Evolutionary conservation across 2,888 invertebrate genomes (phyloP), one percentile per base, ranked within the genome.

Genomic region (Lithophane semibrunnea): DNA sequence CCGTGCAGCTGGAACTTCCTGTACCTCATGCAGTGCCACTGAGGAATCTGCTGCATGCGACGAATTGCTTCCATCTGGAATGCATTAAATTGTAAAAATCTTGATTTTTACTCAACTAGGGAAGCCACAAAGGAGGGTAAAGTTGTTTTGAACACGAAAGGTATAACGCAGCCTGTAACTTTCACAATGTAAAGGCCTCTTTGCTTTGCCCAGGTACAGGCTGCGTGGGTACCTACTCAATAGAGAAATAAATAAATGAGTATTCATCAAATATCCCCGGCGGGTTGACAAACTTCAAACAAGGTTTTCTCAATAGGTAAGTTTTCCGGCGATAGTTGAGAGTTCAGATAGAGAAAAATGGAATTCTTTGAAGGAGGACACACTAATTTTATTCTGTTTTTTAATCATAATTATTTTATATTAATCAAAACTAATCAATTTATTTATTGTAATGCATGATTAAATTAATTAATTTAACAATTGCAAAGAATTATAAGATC

Each of bases 1-100:
- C 98, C 97, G 89, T 98, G 98, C 86, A 98, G 95, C 88, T 98
- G 98, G 90, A 98, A 98, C 89, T 98, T 98, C 81, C 98, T 97
- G 94, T 98, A 98, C 86, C 98, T 97, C 94, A 98, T 97, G 93
- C 98, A 98, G 92, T 98, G 98, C 98, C 98, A 98, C 92, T 98
- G 98, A 1, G 98, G 98, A 79, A 98, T 97, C 94, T 98, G 97
- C 83, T 97, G 97, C 98, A 98, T 98, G 58, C 97, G 97, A 87
- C 98, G 97, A 70, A 98, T 94, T 58, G 98, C 97, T 97, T 98
- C 97, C 92, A 96, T 83, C 96, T 96, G 91, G 8, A 93, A 94
- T 16, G 44, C 10, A 56, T 16, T 0, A n/a, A 52, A 21, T 47
- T 12, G 5, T 75, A 21, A 61, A 72, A n/a, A 5, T 7, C 7